These are phyloP conservation scores for Thecocarcelia acutangulata DNA, from an alignment of 2,888 invertebrate species.

Conservation along the genomic window DNA sequence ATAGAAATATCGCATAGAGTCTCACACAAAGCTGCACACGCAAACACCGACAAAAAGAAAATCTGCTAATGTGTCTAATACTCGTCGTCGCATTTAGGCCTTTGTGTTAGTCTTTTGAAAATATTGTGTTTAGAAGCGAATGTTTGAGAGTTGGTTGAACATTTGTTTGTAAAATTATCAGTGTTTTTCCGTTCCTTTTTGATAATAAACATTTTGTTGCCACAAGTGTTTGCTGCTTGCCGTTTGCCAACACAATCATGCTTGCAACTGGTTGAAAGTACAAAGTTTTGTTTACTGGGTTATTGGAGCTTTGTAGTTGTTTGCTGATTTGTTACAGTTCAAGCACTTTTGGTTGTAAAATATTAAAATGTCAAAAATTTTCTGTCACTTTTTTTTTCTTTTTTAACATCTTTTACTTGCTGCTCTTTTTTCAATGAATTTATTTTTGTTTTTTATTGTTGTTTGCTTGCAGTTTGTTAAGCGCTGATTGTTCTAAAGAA, in stretches of 20 bases:
- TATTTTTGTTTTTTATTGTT: neutral
- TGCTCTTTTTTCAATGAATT: neutral
- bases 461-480: conserved; percentile 1
- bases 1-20: conserved; percentile 11
- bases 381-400: conserved; percentile 31
- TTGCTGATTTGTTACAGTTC: conserved; percentile 64
- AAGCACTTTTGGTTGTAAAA: conserved; percentile 64
- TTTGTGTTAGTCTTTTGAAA: conserved; percentile 40
- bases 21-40: neutral
- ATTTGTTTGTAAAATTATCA: neutral
- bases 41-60: neutral
- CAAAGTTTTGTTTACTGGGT: conserved; percentile 29
- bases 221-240: conserved; percentile 56
- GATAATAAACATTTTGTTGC: conserved; percentile 42
- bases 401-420: neutral
- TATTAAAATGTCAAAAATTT: conserved; percentile 68
- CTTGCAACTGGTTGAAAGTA: neutral
- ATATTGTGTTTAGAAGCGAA: conserved; percentile 1
- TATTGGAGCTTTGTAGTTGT: conserved; percentile 18
- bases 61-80: conserved; percentile 50
- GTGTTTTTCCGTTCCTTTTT: conserved; percentile 7
- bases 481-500: neutral
- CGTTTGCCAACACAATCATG: conserved; percentile 46
- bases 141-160: neutral
- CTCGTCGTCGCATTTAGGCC: conserved; percentile 21